Base-by-base conservation (phyloP, 1,140 invertebrate genomes). In the Sminthurides bifidus region DNA sequence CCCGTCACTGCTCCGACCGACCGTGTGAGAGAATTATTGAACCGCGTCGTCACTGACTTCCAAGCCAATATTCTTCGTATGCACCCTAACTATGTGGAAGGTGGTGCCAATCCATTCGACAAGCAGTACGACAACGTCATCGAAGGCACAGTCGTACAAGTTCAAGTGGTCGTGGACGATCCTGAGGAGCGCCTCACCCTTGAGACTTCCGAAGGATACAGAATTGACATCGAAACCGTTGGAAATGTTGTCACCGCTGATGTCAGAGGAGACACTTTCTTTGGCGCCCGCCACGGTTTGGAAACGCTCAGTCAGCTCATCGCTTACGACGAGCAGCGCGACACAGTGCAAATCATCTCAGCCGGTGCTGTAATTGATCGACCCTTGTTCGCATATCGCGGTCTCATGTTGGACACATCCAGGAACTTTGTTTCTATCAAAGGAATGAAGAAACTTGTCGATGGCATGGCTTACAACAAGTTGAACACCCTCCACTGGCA, bases 401-500 rank as follows among this genome's bases (percentile, higher is more conserved):
- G 66, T 33, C 49, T 67, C 29, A 65, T 64, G 56, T 51, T 67
- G 21, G 66, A 67, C 56, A 67, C 65, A 21, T 67, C 66, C 14
- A 56, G 66, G 23, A 67, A 67, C 53, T 71, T 65, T 56, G 58
- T 68, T 41, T 64, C 68, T 14, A 55, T 69, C 21, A 60, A 64
- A 41, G 62, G 52, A 29, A 60, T 71, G 40, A 66, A 66, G 44
- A 61, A 64, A 30, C 65, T 68, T 14, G 55, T 71, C n/a, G 69
- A 70, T 50, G 69, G 62, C 14, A 70, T 71, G 70, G 54, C 68
- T 12, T 67, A 67, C 58, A 68, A 67, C 50, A 71, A 71, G 52
- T 59, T 71, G 2, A 71, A 71, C 54, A 66, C 66, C 10, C 63
- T 71, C 33, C 70, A 71, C 52, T 70, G 68, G 68, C 70, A 71